These are phyloP conservation scores for Campopleginae sp. DNA, from an alignment of 2,888 invertebrate species.

Conservation along the genomic window DNA sequence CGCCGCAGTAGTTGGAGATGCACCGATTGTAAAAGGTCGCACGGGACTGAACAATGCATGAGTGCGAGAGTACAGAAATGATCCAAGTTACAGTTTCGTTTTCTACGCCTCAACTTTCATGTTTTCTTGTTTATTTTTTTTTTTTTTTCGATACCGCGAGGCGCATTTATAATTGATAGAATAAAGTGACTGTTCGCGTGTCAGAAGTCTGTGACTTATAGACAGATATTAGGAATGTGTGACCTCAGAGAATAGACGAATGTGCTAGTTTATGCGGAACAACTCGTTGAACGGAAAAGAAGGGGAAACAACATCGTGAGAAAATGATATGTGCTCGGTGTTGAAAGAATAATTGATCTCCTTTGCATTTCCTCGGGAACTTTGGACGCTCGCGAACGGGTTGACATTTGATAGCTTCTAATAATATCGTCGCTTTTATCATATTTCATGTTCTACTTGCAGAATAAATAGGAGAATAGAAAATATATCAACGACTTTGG, in stretches of 20 bases:
- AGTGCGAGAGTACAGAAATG: conserved; percentile 33
- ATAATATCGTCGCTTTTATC: conserved; percentile 23
- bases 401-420: background rate
- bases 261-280: background rate
- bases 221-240: background rate
- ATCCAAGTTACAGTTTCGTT: conserved; percentile 52
- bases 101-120: background rate
- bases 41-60: conserved; percentile 64
- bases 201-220: background rate
- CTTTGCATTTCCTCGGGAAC: background rate
- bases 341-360: background rate
- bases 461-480: background rate
- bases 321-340: background rate
- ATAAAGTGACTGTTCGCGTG: background rate
- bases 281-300: background rate
- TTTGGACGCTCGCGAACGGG: background rate
- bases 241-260: background rate
- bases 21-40: conserved; percentile 53
- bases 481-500: background rate
- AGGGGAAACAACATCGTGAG: background rate
- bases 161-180: background rate
- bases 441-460: conserved; percentile 5
- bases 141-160: background rate
- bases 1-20: conserved; percentile 21
- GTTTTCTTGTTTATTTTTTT: background rate